Conservation (phyloP, 2,888 invertebrate species). For the Philaethria dido region DNA sequence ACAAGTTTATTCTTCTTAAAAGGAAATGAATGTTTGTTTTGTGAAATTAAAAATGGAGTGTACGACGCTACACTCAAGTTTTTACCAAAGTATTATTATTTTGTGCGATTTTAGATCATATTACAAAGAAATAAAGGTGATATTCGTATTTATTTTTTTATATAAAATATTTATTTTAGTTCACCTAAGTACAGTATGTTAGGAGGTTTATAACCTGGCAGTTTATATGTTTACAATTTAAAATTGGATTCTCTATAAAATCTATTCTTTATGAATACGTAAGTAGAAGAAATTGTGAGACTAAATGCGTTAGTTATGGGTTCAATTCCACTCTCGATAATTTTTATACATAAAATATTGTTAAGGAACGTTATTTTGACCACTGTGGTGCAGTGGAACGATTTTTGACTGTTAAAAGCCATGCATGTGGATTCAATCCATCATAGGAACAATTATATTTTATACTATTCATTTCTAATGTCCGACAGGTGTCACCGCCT, state of each 20-base stretch:
- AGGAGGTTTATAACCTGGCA: constrained; percentile 44
- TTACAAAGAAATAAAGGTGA: not conserved
- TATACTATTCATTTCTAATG: too few species aligned
- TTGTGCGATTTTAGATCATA: constrained; percentile 24
- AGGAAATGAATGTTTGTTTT: constrained; percentile 76
- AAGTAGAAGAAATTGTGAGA: not conserved
- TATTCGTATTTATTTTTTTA: constrained; percentile 11
- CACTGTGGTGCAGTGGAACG: too few species aligned
- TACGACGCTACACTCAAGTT: constrained; percentile 35
- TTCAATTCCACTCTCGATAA: too few species aligned
- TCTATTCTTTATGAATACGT: constrained; percentile 23
- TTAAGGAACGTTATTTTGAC: too few species aligned
- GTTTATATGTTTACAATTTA: constrained; percentile 50
- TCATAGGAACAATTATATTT: too few species aligned
- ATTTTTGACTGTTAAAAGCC: too few species aligned
- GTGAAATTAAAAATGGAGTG: constrained; percentile 69
- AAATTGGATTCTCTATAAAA: constrained; percentile 50
- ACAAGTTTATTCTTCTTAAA: constrained; percentile 49
- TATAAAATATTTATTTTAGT: constrained; percentile 1
- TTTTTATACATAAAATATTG: too few species aligned
- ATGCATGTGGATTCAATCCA: too few species aligned
- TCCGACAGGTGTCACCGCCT: too few species aligned
- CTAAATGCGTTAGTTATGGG: too few species aligned
- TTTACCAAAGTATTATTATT: constrained; percentile 1
- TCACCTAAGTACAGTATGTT: constrained; percentile 30